Percentiles rank a stretch among this genome's conserved stretches.
Evolutionary conservation across 2,888 invertebrate genomes (phyloP).

Genomic region (Euspilapteryx auroguttella): DNA sequence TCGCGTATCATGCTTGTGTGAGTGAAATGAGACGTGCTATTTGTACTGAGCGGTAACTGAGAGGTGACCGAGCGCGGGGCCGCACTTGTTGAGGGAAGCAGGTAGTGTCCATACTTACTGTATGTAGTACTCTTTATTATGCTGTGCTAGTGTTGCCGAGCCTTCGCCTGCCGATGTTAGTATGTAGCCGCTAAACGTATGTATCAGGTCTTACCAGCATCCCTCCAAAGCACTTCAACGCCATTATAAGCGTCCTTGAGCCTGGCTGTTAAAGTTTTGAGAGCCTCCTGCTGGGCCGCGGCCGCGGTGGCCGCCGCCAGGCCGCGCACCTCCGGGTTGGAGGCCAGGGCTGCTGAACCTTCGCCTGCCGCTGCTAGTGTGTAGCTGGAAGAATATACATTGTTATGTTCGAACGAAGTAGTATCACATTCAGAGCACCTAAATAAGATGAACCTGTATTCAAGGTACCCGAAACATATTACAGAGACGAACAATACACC

Average conservation of each 20-base stretch:
- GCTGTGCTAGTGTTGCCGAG: not conserved
- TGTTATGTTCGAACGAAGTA: too few species aligned
- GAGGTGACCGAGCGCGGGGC: too few species aligned
- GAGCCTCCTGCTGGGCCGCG: slow-evolving; percentile 67
- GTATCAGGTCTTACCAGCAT: slow-evolving; percentile 26
- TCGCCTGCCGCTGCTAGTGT: slow-evolving; percentile 66
- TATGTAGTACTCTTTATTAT: too few species aligned
- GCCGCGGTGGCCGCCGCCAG: slow-evolving; percentile 32
- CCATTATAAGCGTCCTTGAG: slow-evolving; percentile 90
- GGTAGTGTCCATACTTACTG: too few species aligned
- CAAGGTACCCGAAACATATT: too few species aligned
- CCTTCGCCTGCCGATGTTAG: not conserved
- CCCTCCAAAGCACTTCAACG: slow-evolving; percentile 85
- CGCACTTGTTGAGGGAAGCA: too few species aligned
- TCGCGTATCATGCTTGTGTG: too few species aligned
- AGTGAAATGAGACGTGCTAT: too few species aligned
- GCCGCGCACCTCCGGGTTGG: slow-evolving; percentile 71
- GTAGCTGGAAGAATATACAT: slow-evolving; percentile 48
- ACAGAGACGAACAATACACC: too few species aligned
- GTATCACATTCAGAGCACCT: too few species aligned
- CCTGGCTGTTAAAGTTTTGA: slow-evolving; percentile 78
- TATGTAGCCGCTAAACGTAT: not conserved
- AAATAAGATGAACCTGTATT: too few species aligned
- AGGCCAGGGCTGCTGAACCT: slow-evolving; percentile 66
- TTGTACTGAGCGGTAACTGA: too few species aligned